Base-by-base conservation (phyloP, 2,797 vertebrate genomes). In the Tinamus major region DNA sequence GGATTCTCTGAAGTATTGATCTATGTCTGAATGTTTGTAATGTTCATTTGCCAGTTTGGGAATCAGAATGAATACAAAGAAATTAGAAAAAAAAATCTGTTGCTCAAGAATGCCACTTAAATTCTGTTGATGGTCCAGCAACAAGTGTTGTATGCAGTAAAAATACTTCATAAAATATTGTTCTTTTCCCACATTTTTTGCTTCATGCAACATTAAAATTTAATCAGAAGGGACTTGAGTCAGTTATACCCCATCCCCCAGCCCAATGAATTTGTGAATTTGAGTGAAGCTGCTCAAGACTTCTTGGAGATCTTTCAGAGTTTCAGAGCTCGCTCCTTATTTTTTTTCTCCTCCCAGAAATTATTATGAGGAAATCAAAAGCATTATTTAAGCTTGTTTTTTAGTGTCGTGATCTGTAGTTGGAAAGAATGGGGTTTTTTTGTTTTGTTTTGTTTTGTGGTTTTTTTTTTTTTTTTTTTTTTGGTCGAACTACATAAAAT, bases 221-320 rank as follows among this genome's bases (percentile, higher is more conserved):
- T 31, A 77, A 29, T 35, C 3, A 35, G 35, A 62, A 58, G 13
- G 7, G 19, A 21, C 31, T n/a, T 35, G 8, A 37, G 24, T 76
- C 15, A 29, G 5, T 67, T 29, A 4, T 44, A 83, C 72, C 87
- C 9, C 20, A 12, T 7, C 3, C 5, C 13, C 79, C 48, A 37
- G 20, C 26, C 67, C 13, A 39, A 0, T 39, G 46, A 14, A 4
- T 62, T 27, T 1, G 0, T 76, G 14, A 33, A 31, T 77, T 51
- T 70, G 8, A 46, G 9, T 46, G 19, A 16, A 42, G 33, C 70
- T 59, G 20, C 4, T 41, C 1, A 53, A 59, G 39, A 46, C 0
- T 2, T 31, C 29, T 77, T 35, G 41, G 33, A 35, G 16, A 67
- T 18, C 46, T 71, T 13, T 1, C 33, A 56, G 29, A 82, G 76